Base-by-base conservation (phyloP, 2,113 vertebrate genomes). In the Thalassarche chlororhynchos region DNA sequence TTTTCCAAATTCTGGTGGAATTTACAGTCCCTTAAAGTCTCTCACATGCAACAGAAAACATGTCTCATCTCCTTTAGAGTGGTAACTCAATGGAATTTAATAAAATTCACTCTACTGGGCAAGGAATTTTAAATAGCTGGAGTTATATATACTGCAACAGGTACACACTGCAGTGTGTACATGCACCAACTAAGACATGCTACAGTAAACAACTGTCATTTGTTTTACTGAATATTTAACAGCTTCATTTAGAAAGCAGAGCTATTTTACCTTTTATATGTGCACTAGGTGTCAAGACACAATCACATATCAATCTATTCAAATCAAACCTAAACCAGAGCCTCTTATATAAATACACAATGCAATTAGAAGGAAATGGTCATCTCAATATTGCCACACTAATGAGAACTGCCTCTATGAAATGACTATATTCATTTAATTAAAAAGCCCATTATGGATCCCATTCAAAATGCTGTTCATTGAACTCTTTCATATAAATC, bases 381-480 rank as follows among this genome's bases (percentile, higher is more conserved):
- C 98, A 98, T 96, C 96, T 97, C 94, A 89, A 76, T 96, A 96
- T 91, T 94, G 86, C 81, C 90, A 80, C 85, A 9, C 95, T 98
- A 98, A 98, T 97, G 97, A 98, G 97, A 98, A 97, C 81, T 97
- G 97, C 95, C 93, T 97, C 90, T 97, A 97, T 93, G 97, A 96
- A 98, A 98, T 97, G 77, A 94, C 97, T 97, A 89, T 92, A 97
- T 97, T 98, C 98, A 97, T 98, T 98, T 98, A 98, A 98, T 98
- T 98, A 98, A 98, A 98, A 98, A 98, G 94, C 88, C 91, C 81
- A 97, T 98, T 98, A 97, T 94, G 94, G 94, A 95, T 95, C 96
- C 96, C 93, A 89, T 96, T 98, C 95, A 97, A 93, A 98, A 96
- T 13, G 91, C 86, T 97, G 89, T 65, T 98, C 97, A 77, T 72